Evolutionary conservation across 2,797 vertebrate genomes (phyloP).

Genomic region (Poeciliopsis paucimaculata): DNA sequence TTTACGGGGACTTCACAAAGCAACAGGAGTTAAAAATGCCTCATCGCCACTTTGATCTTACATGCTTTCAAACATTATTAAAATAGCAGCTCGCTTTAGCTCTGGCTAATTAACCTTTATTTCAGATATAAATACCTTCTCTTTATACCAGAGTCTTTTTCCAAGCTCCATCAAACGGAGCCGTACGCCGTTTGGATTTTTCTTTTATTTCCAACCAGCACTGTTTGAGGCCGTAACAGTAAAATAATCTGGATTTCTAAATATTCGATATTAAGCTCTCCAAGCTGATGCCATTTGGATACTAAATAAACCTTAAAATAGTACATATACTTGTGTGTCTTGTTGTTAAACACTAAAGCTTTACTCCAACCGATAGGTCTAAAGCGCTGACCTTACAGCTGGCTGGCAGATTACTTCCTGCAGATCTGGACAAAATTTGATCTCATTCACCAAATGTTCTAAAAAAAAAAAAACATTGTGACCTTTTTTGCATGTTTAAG

Average conservation of each 20-base stretch:
- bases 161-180: not conserved
- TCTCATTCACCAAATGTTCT: not conserved
- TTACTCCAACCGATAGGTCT: not conserved
- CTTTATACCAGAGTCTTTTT: not conserved
- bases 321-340: not conserved
- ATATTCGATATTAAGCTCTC: not conserved
- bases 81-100: not conserved
- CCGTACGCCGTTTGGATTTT: not conserved
- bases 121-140: not conserved
- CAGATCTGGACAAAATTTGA: not conserved
- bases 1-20: not conserved
- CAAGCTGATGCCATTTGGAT: not conserved
- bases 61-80: not conserved
- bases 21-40: not conserved
- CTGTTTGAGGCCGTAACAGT: not conserved
- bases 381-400: constrained; percentile 24
- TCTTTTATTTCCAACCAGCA: not conserved
- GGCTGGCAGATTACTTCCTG: constrained; percentile 34
- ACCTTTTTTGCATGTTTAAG: not conserved
- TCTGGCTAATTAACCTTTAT: not conserved
- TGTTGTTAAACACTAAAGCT: not conserved
- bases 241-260: not conserved
- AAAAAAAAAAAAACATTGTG: not conserved
- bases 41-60: not conserved
- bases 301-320: not conserved